These are phyloP conservation scores for Lasioglossum calceatum DNA, from an alignment of 2,888 invertebrate genomes.

Conservation along the genomic window DNA sequence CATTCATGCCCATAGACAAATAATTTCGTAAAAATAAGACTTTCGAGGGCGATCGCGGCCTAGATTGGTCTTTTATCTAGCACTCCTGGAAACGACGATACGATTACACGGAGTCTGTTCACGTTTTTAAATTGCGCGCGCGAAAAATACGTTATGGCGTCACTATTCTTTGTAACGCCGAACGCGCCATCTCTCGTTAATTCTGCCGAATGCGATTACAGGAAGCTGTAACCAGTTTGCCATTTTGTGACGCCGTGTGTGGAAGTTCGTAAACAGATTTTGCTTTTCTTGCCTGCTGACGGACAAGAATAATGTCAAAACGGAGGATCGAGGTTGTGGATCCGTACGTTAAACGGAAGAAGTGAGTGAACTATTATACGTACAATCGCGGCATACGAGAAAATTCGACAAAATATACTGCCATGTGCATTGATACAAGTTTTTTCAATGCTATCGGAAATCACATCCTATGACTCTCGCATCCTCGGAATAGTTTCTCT, in stretches of 20 bases:
- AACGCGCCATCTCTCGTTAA: conserved; percentile 59
- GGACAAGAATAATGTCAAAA: conserved; percentile 89
- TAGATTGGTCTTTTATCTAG: too few species aligned
- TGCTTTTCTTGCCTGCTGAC: conserved; percentile 56
- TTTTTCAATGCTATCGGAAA: conserved; percentile 53
- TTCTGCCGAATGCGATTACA: conserved; percentile 39
- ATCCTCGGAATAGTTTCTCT: background rate
- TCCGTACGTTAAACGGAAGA: conserved; percentile 91
- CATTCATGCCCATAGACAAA: too few species aligned
- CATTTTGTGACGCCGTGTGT: conserved; percentile 82
- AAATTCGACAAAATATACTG: conserved; percentile 33
- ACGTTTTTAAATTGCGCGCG: conserved; percentile 4
- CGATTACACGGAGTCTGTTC: background rate
- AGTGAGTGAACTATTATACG: conserved; percentile 85
- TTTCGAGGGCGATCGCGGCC: too few species aligned
- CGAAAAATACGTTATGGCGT: background rate
- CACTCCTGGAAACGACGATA: background rate
- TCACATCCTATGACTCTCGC: background rate
- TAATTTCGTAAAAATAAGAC: too few species aligned
- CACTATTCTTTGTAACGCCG: conserved; percentile 18
- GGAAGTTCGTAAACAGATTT: conserved; percentile 73
- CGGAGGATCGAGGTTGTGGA: conserved; percentile 94
- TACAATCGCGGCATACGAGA: conserved; percentile 3
- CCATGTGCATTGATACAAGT: conserved; percentile 71
- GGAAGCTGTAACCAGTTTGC: conserved; percentile 74